A percentile compares a stretch with the other conserved stretches of the same genome.
These are phyloP conservation scores for Paradoxurus hermaphroditus DNA, from an alignment of 2,113 vertebrate species.

Conservation along the genomic window DNA sequence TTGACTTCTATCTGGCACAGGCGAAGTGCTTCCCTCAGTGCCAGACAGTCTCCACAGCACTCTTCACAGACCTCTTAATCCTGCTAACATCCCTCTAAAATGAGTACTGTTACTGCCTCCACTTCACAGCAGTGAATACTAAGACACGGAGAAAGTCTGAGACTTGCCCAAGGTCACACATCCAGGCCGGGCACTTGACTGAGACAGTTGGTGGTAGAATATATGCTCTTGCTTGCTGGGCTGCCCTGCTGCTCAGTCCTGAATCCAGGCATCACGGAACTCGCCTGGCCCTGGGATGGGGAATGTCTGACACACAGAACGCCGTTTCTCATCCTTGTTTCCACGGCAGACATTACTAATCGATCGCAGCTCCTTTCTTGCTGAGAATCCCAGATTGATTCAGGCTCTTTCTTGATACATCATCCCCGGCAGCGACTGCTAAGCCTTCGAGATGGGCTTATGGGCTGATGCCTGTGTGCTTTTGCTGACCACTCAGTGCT, in stretches of 20 bases:
- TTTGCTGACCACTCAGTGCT: neutral
- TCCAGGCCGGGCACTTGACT: neutral
- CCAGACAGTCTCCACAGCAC: neutral
- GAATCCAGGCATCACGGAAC: neutral
- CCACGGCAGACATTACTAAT: neutral
- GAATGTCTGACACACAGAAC: neutral
- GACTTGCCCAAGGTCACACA: neutral
- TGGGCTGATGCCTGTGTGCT: neutral
- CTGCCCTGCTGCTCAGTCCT: neutral
- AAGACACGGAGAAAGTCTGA: neutral
- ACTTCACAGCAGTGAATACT: neutral
- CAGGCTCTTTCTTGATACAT: neutral
- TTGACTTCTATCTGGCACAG: neutral
- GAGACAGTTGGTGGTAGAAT: too few species aligned
- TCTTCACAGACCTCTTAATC: neutral
- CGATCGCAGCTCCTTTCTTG: neutral
- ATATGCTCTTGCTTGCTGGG: neutral
- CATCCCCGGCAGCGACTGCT: neutral
- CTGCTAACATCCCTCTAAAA: neutral
- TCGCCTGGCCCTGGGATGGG: neutral
- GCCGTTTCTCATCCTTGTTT: neutral
- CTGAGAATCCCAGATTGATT: neutral
- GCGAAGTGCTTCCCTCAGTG: fast-evolving
- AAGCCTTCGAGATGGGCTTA: neutral
- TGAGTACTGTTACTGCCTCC: fast-evolving